Evolutionary conservation across 2,113 vertebrate species (phyloP), one percentile per base, ranked within the genome.

Genomic region (Tiliqua scincoides): DNA sequence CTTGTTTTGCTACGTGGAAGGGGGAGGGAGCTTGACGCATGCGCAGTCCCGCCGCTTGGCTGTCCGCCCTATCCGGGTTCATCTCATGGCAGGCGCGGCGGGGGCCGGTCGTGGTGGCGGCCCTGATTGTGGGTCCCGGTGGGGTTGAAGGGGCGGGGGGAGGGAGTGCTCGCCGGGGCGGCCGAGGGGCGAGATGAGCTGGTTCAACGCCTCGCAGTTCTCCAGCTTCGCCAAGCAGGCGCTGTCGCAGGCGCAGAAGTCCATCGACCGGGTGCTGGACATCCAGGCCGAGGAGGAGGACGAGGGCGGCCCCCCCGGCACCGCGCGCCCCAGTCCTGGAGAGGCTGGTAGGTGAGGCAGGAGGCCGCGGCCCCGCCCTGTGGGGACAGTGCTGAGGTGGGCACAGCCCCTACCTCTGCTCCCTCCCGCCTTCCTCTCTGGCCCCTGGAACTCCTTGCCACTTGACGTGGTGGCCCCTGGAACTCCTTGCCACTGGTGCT

Each of bases 221-320:
- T 99, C 99, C 79, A 99, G 96, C 93, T 99, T 99, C 89, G 98
- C 98, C 76, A 99, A 99, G 94, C 99, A 99, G 97, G 99, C 99
- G 87, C 96, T 99, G 91, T 98, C 98, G 68, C 97, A 98, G 93
- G 99, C 99, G 74, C 99, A 99, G 96, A 99, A 99, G 88, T 99
- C 99, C 76, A 99, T 99, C 90, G 98, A 99, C 93, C 95, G 99
- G 85, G 99, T 99, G 73, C 93, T 99, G 96, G 99, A 99, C 91
- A 99, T 99, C 88, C 96, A 99, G 94, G 98, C 98, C 79, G 99
- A 98, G 88, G 98, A 98, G 87, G 89, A 71, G 4, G 71, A 65
- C 7, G 61, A 32, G 48, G 77, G 14, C 6, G 4, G 6, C 59
- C 68, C 32, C 0, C 14, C 12, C 54, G 77, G 70, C 14, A 17